These are phyloP conservation scores for Hydrotaea cyrtoneurina DNA, from an alignment of 2,888 invertebrate species.

Conservation along the genomic window DNA sequence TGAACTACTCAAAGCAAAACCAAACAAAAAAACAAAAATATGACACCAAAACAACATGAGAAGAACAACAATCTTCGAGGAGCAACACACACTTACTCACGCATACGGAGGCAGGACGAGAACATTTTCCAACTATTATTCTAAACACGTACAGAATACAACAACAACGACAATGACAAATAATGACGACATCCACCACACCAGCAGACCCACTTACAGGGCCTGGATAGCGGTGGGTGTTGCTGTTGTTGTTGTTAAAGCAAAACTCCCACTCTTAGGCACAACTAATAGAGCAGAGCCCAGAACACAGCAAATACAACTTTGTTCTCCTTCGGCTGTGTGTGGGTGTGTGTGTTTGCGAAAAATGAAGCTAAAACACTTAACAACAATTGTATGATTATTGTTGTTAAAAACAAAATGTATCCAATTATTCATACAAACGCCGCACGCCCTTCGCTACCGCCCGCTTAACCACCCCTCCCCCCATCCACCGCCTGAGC, in stretches of 20 bases:
- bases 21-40: conserved; percentile 49
- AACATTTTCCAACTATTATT: conserved; percentile 63
- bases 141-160: conserved; percentile 63
- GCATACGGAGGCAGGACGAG: conserved; percentile 17
- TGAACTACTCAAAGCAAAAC: conserved; percentile 35
- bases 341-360: background rate
- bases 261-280: conserved; percentile 44
- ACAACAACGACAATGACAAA: conserved; percentile 25
- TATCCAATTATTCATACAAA: conserved; percentile 60
- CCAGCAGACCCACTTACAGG: conserved; percentile 35
- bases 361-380: conserved; percentile 57
- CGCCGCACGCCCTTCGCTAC: conserved; percentile 1
- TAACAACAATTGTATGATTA: conserved; percentile 63
- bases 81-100: background rate
- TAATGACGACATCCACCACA: conserved; percentile 25
- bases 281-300: conserved; percentile 27
- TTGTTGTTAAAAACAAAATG: conserved; percentile 62
- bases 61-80: conserved; percentile 23
- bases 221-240: conserved; percentile 45
- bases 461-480: background rate
- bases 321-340: background rate
- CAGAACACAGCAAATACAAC: conserved; percentile 16
- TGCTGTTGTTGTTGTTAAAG: conserved; percentile 45
- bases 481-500: background rate
- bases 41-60: conserved; percentile 51